These are phyloP conservation scores for Prionailurus bengalensis DNA, from an alignment of 2,113 vertebrate species.

Conservation along the genomic window DNA sequence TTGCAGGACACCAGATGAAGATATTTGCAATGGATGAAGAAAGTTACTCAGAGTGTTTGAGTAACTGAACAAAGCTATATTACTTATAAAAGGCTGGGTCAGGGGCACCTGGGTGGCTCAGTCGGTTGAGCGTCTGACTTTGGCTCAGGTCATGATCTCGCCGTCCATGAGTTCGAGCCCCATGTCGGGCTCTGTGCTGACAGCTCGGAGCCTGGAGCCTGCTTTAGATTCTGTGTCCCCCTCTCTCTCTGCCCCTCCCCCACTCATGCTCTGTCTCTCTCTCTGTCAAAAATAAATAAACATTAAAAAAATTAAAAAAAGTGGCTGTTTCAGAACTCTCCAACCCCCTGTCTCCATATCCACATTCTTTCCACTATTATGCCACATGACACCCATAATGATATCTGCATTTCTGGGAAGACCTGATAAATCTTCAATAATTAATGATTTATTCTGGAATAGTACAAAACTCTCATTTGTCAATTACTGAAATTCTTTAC, in stretches of 20 bases:
- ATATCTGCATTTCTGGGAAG: not conserved
- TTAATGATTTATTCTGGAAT: not conserved
- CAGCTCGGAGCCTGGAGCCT: too few species aligned
- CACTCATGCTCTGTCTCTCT: too few species aligned
- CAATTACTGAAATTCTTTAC: not conserved
- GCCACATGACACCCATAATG: not conserved
- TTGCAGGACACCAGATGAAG: not conserved
- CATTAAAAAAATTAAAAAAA: too few species aligned
- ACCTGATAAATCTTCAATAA: not conserved
- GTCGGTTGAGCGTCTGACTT: too few species aligned
- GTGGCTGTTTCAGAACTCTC: not conserved
- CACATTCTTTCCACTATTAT: not conserved
- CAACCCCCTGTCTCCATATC: not conserved
- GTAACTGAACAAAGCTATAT: not conserved
- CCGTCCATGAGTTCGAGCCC: too few species aligned
- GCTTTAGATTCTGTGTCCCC: too few species aligned
- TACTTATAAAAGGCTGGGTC: not conserved
- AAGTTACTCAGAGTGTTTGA: not conserved
- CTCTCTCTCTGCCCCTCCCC: too few species aligned
- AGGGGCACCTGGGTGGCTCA: too few species aligned
- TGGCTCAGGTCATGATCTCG: too few species aligned
- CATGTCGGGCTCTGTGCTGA: too few species aligned
- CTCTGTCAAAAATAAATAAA: too few species aligned
- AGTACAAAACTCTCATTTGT: not conserved
- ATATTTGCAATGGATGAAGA: not conserved